These are phyloP conservation scores for Taurulus bubalis DNA, from an alignment of 2,113 vertebrate genomes.

Conservation along the genomic window DNA sequence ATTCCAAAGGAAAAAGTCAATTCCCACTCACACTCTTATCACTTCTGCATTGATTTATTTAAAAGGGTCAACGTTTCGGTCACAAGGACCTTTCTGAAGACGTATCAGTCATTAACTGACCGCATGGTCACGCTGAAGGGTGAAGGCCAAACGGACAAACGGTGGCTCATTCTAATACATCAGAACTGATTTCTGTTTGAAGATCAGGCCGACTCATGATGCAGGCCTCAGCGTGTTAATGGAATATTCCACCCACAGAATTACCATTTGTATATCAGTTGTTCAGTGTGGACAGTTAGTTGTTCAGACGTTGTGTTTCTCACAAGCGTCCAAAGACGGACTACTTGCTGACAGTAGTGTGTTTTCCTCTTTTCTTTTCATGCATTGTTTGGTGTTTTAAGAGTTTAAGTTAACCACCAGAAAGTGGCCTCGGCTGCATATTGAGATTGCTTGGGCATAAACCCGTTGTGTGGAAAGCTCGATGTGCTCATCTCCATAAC, in stretches of 20 bases:
- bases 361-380: not conserved
- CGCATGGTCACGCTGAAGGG: not conserved
- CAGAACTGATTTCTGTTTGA: not conserved
- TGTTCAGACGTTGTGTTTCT: not conserved
- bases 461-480: conserved; percentile 3
- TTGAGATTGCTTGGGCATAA: conserved; percentile 7
- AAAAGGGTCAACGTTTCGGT: not conserved
- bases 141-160: not conserved
- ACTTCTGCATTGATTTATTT: not conserved
- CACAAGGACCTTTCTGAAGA: not conserved
- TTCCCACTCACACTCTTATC: not conserved
- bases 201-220: not conserved
- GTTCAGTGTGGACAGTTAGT: not conserved
- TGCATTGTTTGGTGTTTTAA: not conserved
- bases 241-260: not conserved
- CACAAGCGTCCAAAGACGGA: not conserved
- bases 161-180: not conserved
- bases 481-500: conserved; percentile 28
- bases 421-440: conserved; percentile 16
- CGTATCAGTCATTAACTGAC: not conserved
- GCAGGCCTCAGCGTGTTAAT: not conserved
- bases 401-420: not conserved
- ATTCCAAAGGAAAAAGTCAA: not conserved
- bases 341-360: not conserved
- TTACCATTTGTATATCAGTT: not conserved